phyloP scores from a whole-genome alignment of 2,113 vertebrate genomes.

The Heterocephalus glaber region DNA sequence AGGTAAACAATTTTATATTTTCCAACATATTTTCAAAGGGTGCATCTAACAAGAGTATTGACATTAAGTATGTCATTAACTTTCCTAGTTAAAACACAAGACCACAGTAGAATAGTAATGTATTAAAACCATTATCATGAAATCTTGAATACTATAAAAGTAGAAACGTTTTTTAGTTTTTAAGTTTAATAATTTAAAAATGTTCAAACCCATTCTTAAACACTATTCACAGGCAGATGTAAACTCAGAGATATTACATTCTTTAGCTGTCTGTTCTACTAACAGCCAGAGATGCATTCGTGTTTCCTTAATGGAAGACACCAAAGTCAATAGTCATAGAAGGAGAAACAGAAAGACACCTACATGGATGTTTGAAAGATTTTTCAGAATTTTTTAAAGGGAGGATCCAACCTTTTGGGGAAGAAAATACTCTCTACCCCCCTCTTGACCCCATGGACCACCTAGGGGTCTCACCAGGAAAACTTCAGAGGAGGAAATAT shows the following conservation, averaged over 20 bases:
- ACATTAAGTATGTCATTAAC: constrained; percentile 31
- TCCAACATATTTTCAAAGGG: constrained; percentile 59
- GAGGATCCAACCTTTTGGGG: neutral
- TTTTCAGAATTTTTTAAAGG: neutral
- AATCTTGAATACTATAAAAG: constrained; percentile 70
- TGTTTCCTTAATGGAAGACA: constrained; percentile 29
- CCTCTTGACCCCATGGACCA: neutral
- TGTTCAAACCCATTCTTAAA: constrained; percentile 1
- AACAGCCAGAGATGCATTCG: constrained; percentile 1
- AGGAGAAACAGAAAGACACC: neutral
- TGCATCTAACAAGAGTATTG: neutral
- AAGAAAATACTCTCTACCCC: neutral
- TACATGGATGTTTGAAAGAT: neutral
- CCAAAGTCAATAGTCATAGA: neutral
- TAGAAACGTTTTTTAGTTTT: constrained; percentile 56
- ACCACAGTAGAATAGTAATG: neutral
- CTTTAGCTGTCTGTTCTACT: constrained; percentile 32
- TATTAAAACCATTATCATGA: constrained; percentile 57
- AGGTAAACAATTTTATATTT: constrained; percentile 70
- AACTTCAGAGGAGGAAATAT: neutral
- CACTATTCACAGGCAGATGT: neutral
- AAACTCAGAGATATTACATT: constrained; percentile 37
- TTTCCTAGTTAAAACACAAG: constrained; percentile 59
- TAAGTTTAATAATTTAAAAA: constrained; percentile 50
- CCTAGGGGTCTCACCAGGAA: neutral